These are phyloP conservation scores for Lutjanus erythropterus DNA, from an alignment of 2,113 vertebrate species.

Conservation along the genomic window DNA sequence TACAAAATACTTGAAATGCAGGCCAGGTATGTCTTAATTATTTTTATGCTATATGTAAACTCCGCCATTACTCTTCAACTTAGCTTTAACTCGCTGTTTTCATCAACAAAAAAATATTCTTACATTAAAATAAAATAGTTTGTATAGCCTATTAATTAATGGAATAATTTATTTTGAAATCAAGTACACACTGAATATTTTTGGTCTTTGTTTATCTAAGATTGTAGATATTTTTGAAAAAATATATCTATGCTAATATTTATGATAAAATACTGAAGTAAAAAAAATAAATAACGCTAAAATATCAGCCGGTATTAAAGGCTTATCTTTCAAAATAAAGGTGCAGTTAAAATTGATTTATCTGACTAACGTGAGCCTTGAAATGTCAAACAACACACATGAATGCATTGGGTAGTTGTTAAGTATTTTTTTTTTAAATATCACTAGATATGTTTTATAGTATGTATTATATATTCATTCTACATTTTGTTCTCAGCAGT, in stretches of 20 bases:
- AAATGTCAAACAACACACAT: conserved; percentile 48
- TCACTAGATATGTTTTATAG: not conserved
- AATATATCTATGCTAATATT: not conserved
- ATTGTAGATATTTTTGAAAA: not conserved
- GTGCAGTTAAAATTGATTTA: conserved; percentile 37
- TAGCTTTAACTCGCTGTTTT: not conserved
- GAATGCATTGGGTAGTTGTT: not conserved
- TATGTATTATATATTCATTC: conserved; percentile 11
- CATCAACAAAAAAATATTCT: not conserved
- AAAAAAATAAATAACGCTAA: not conserved
- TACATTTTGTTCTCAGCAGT: not conserved
- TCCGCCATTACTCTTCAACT: not conserved
- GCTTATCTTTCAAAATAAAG: conserved; percentile 11
- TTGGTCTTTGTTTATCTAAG: not conserved
- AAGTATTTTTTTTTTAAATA: not conserved
- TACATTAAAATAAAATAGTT: not conserved
- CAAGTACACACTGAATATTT: not conserved
- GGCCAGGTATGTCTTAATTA: not conserved
- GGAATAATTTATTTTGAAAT: not conserved
- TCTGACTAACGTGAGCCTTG: not conserved
- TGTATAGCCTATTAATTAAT: not conserved
- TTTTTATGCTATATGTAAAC: not conserved
- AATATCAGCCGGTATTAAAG: not conserved
- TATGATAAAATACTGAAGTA: not conserved
- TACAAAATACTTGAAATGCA: not conserved